Conservation (phyloP, 2,797 vertebrate species). For the Gallinago stenura region DNA sequence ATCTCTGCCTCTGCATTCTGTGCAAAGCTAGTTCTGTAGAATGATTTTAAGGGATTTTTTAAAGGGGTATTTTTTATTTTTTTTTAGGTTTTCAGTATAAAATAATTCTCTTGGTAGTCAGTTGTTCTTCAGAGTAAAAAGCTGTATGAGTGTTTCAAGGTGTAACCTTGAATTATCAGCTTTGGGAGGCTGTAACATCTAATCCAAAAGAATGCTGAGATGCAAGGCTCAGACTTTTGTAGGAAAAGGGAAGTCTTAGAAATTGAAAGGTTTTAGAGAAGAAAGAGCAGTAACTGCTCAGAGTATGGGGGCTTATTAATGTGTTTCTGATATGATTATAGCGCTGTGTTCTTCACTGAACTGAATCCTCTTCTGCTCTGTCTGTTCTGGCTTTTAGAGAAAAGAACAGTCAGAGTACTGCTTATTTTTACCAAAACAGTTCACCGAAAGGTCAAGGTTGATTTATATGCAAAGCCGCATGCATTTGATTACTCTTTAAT, state of each 20-base stretch:
- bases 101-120: constrained; percentile 50
- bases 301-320: constrained; percentile 38
- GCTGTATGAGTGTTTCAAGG: constrained; percentile 24
- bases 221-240: background rate
- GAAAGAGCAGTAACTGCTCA: constrained; percentile 31
- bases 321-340: constrained; percentile 48
- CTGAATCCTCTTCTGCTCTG: constrained; percentile 32
- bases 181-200: constrained; percentile 29
- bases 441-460: constrained; percentile 64
- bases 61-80: background rate
- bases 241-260: constrained; percentile 5
- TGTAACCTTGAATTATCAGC: constrained; percentile 64
- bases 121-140: constrained; percentile 48
- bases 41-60: background rate
- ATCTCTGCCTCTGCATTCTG: constrained; percentile 8
- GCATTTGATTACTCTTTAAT: constrained; percentile 70
- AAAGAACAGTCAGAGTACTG: constrained; percentile 51
- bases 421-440: constrained; percentile 71
- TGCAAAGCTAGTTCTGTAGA: constrained; percentile 25
- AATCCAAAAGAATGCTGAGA: constrained; percentile 34
- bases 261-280: constrained; percentile 39
- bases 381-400: constrained; percentile 50
- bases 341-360: constrained; percentile 17
- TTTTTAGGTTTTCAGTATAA: background rate
- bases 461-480: constrained; percentile 62